Evolutionary conservation across 1,140 invertebrate species (phyloP).

Genomic region (Andrena cerasifolii): DNA sequence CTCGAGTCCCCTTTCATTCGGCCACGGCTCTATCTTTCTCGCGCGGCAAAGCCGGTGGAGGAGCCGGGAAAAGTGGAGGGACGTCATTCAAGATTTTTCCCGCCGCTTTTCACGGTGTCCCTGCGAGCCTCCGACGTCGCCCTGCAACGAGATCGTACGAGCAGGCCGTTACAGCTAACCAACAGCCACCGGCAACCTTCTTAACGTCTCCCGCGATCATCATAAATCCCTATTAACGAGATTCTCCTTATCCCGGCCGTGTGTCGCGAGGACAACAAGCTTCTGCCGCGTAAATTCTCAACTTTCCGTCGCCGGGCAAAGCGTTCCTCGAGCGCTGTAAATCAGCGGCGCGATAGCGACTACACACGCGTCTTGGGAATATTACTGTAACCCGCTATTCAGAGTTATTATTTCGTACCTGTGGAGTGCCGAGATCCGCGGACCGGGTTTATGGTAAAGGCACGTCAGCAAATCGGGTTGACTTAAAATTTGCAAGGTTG

Average conservation of each 20-base stretch:
- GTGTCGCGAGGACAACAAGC: conserved; percentile 20
- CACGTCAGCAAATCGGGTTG: no score
- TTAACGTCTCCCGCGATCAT: conserved; percentile 55
- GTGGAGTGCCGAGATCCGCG: not conserved
- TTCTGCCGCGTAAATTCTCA: conserved; percentile 8
- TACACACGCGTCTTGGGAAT: not conserved
- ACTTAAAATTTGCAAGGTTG: not conserved
- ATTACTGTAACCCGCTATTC: not conserved
- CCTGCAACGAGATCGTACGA: conserved; percentile 36
- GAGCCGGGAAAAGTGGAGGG: not conserved
- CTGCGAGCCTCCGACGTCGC: conserved; percentile 13
- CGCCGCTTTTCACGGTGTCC: conserved; percentile 2
- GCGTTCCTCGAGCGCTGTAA: not conserved
- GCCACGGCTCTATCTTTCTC: conserved; percentile 16
- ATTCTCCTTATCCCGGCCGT: conserved; percentile 25
- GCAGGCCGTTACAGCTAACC: conserved; percentile 54
- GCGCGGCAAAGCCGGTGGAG: not conserved
- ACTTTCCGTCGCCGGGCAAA: conserved; percentile 17
- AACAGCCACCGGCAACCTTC: conserved; percentile 30
- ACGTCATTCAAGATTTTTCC: conserved; percentile 41
- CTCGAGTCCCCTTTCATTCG: conserved; percentile 36
- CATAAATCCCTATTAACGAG: conserved; percentile 71
- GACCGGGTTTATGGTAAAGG: no score
- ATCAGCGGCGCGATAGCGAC: not conserved
- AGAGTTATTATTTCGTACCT: not conserved